Base-by-base conservation (phyloP, 2,888 invertebrate genomes). In the Myopa tessellatipennis region DNA sequence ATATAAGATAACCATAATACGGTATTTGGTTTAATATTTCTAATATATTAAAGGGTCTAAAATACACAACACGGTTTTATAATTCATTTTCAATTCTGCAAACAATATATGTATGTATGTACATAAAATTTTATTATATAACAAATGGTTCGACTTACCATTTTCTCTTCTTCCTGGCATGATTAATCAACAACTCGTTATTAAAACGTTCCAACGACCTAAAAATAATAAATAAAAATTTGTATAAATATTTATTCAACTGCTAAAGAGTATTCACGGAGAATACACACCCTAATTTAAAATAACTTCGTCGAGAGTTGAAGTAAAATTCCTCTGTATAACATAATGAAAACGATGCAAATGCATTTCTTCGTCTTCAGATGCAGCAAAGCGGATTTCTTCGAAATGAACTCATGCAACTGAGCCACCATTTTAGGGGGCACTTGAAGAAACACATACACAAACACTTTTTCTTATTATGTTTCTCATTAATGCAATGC, bases 271-370 rank as follows among this genome's bases (percentile, higher is more conserved):
- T 38, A 40, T 40, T 40, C 67, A 12, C 16, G 36, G 16, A 40
- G 40, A 67, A 67, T 67, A 67, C 67, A 67, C 67, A 67, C 67
- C 67, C 67, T 67, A 10, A 12, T 65, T 65, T 14, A 7, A 34
- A 26, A 26, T 26, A 26, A 34, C 67, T 65, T 38, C n/a, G 7
- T 40, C 4, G 40, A 40, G 10, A 40, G 40, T 16, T 36, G 67
- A 67, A 45, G 7, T 45, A 45, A 67, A 67, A 67, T 67, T 67
- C 67, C n/a, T 40, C 8, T 67, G 67, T 67, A 67, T 67, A 36
- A 36, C 18, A 67, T n/a, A 63, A 12, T 63, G 63, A 26, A 63
- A 63, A 7, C 26, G 26, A 26, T 10, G 63, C 63, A n/a, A 40
- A 40, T 67, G 67, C 67, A 67, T 18, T 55, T 55, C n/a, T 55